Percentiles rank a stretch among this genome's conserved stretches.
Evolutionary conservation across 2,888 invertebrate genomes (phyloP).

Genomic region (Scaptomyza polygonia): DNA sequence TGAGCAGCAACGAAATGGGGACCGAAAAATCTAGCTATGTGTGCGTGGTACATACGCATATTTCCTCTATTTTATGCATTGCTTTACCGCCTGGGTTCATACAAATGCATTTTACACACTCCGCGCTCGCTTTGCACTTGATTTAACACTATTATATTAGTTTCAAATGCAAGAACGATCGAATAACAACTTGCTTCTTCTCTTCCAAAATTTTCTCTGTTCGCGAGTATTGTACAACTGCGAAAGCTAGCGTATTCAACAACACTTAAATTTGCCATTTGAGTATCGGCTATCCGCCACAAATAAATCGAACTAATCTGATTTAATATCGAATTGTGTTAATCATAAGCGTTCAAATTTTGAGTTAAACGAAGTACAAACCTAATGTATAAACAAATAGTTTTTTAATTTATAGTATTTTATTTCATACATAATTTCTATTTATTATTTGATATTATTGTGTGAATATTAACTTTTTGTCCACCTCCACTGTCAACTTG

Average conservation of each 20-base stretch:
- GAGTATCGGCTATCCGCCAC: constrained; percentile 21
- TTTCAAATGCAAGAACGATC: constrained; percentile 52
- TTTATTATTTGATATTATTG: no score
- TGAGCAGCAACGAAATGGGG: constrained; percentile 56
- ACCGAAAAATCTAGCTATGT: constrained; percentile 69
- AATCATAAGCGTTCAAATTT: constrained; percentile 1
- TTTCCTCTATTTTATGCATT: constrained; percentile 44
- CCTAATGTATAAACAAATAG: no score
- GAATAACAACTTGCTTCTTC: constrained; percentile 61
- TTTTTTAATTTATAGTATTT: no score
- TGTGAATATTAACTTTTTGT: no score
- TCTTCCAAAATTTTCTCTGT: constrained; percentile 63
- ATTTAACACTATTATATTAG: constrained; percentile 51
- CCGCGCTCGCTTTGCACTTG: constrained; percentile 34
- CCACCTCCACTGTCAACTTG: background rate
- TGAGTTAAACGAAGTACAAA: no score
- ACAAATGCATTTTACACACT: constrained; percentile 58
- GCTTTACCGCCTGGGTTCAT: constrained; percentile 46
- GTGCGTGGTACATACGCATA: constrained; percentile 58
- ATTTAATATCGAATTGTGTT: constrained; percentile 12
- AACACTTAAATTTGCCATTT: constrained; percentile 16
- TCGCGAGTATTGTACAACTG: constrained; percentile 35
- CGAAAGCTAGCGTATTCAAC: background rate
- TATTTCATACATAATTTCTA: no score
- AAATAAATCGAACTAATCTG: background rate